These are phyloP conservation scores for Philotrypesis tridentata DNA, from an alignment of 1,140 invertebrate species.

Conservation along the genomic window DNA sequence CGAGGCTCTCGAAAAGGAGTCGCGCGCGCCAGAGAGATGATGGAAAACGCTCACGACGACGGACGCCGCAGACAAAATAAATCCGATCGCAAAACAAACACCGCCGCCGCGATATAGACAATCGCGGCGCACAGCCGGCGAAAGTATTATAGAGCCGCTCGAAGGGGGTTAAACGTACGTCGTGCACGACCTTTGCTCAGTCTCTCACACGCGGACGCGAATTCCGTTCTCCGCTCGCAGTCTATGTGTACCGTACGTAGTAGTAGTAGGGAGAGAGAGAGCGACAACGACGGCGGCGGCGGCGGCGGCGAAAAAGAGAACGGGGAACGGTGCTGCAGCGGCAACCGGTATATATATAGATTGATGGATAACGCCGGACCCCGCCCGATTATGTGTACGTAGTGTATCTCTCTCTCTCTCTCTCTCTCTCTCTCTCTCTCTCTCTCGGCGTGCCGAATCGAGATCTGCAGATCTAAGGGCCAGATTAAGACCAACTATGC, in stretches of 20 bases:
- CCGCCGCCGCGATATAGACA: too few relatives aligned
- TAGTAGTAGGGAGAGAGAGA: neutral
- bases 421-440: neutral
- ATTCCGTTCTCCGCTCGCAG: neutral
- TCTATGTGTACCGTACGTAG: neutral
- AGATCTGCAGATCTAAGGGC: neutral
- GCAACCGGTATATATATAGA: conserved; percentile 28
- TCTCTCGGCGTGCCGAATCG: neutral
- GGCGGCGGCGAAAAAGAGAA: conserved; percentile 25
- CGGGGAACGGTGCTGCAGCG: neutral
- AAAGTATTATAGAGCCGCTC: conserved; percentile 21
- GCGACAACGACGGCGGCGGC: neutral
- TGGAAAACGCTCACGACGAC: too few relatives aligned
- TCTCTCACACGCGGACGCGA: neutral
- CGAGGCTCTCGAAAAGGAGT: too few relatives aligned
- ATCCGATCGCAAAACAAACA: neutral
- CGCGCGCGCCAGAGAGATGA: too few relatives aligned
- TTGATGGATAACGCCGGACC: conserved; percentile 30
- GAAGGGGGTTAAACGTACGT: conserved; percentile 14
- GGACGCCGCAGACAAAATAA: too few relatives aligned
- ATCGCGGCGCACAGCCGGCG: neutral
- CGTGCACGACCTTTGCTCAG: conserved; percentile 23
- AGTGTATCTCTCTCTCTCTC: too few relatives aligned
- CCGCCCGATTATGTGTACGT: neutral
- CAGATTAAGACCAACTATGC: neutral